Conservation (phyloP, 2,888 invertebrate species). For the Hirtodrosophila cameraria region DNA sequence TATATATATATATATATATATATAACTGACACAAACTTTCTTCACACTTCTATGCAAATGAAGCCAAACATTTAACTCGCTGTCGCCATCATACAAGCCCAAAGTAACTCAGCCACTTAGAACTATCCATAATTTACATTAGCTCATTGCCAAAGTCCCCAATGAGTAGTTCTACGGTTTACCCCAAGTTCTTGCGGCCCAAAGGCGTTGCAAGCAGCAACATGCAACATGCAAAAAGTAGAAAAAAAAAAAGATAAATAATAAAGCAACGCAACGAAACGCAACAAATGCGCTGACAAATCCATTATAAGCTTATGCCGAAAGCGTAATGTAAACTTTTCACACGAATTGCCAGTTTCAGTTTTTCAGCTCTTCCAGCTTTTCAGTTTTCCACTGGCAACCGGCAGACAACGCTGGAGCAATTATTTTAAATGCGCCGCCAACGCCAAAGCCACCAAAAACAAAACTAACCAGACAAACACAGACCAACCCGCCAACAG, state of each 20-base stretch:
- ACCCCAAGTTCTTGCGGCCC: slow-evolving; percentile 33
- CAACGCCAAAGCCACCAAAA: slow-evolving; percentile 61
- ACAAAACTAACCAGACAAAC: slow-evolving; percentile 67
- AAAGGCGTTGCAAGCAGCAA: not conserved
- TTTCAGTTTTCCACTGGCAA: slow-evolving; percentile 35
- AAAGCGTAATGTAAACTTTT: slow-evolving; percentile 74
- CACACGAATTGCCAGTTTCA: slow-evolving; percentile 68
- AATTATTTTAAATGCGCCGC: slow-evolving; percentile 76
- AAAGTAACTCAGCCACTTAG: slow-evolving; percentile 35
- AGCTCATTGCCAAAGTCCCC: slow-evolving; percentile 43
- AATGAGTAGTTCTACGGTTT: slow-evolving; percentile 36
- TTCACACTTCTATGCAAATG: slow-evolving; percentile 40
- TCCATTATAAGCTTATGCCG: slow-evolving; percentile 77
- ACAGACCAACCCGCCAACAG: slow-evolving; percentile 22
- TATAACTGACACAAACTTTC: slow-evolving; percentile 21
- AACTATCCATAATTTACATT: slow-evolving; percentile 68
- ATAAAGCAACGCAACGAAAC: slow-evolving; percentile 1
- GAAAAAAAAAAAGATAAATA: slow-evolving; percentile 2
- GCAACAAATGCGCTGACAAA: slow-evolving; percentile 70
- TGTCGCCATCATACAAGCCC: slow-evolving; percentile 27
- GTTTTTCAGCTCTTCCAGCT: slow-evolving; percentile 35
- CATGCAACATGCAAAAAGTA: not conserved
- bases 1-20: not conserved
- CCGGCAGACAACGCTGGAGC: slow-evolving; percentile 54
- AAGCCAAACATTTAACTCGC: slow-evolving; percentile 41